Percentiles rank a stretch among this genome's conserved stretches.
These are phyloP conservation scores for Agrenia bidenticulata DNA, from an alignment of 2,888 invertebrate species.

Conservation along the genomic window DNA sequence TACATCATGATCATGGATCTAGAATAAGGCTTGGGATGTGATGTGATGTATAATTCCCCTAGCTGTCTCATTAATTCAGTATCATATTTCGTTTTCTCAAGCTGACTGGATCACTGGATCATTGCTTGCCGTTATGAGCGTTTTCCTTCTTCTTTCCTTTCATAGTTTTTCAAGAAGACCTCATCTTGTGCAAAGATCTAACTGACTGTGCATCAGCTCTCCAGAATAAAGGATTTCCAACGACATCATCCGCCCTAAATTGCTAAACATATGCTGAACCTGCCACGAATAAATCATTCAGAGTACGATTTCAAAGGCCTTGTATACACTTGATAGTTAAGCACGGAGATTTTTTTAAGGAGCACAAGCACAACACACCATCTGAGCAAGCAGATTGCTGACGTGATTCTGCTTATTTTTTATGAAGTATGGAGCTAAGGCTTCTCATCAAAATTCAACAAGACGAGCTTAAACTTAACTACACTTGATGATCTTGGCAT, in stretches of 20 bases:
- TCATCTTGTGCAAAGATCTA: not conserved
- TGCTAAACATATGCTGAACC: slow-evolving; percentile 10
- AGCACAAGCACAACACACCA: too few species aligned
- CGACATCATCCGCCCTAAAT: slow-evolving; percentile 7
- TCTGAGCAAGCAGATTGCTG: too few species aligned
- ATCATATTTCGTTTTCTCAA: slow-evolving; percentile 5
- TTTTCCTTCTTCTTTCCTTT: not conserved
- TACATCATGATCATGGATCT: not conserved
- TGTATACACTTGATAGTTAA: not conserved
- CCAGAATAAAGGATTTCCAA: not conserved
- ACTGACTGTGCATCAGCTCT: not conserved
- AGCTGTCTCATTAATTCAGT: slow-evolving; percentile 12
- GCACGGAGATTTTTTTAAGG: not conserved
- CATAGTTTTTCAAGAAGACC: too few species aligned
- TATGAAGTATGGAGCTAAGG: too few species aligned
- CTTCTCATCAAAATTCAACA: too few species aligned
- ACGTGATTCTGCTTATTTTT: too few species aligned
- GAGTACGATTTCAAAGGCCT: not conserved
- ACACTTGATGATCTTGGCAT: too few species aligned
- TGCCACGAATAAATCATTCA: slow-evolving; percentile 15
- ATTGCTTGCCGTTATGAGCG: not conserved
- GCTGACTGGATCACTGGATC: not conserved
- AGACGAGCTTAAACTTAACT: too few species aligned
- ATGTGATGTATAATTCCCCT: slow-evolving; percentile 1
- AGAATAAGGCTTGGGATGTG: not conserved